Base-by-base conservation (phyloP, 2,797 vertebrate species). In the Perodicticus potto region DNA sequence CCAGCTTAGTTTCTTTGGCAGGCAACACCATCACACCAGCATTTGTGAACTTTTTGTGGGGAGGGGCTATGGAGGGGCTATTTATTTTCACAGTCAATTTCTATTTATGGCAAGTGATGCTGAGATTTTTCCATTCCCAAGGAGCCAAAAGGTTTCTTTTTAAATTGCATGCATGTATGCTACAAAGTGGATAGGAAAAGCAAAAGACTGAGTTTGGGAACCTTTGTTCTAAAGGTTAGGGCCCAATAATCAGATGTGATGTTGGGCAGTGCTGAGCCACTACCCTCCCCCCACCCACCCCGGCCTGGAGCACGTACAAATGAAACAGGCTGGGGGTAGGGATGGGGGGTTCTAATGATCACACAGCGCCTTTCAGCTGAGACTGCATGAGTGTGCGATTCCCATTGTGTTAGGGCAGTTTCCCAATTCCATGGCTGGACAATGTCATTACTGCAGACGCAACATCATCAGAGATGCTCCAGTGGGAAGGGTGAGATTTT, bases 61-160 rank as follows among this genome's bases (percentile, higher is more conserved):
- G 3, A 7, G 5, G 23, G n/a, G 27, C 49, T 14, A 14, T 14
- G 19, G 3, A 20, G 29, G 29, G 25, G 40, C 29, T 77, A 25
- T 61, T 85, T 63, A n/a, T 92, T 94, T 94, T 88, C 86, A 77
- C 16, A 20, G 0, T 86, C 85, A 12, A 2, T 76, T 27, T 43
- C 89, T 86, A 34, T 77, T 86, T 85, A 34, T 59, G 70, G 85
- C 57, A 12, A 59, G 25, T 85, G 86, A 76, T 81, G 92, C 83
- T 25, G 61, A 76, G 61, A 76, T 59, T 88, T 87, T 93, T 91
- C 83, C 73, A 34, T 85, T 85, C 67, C 70, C 92, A 65, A 70
- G 85, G 78, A 89, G 65, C 70, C 92, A 83, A 43, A 45, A 40
- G 20, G 53, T 72, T 81, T 90, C 49, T 89, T 89, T 85, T 61